These are phyloP conservation scores for Molorchus minor DNA, from an alignment of 2,888 invertebrate genomes.

Conservation along the genomic window DNA sequence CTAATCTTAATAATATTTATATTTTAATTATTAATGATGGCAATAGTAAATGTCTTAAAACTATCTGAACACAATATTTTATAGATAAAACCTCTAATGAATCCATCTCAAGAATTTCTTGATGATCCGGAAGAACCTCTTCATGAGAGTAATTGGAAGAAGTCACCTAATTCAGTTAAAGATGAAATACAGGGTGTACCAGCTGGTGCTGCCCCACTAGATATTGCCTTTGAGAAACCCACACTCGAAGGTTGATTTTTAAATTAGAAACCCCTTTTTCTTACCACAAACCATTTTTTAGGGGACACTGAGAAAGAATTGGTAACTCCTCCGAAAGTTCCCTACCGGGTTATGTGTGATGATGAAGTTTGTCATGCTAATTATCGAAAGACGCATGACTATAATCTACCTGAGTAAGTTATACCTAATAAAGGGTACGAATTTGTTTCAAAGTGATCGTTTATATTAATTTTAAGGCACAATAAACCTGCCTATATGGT, in stretches of 20 bases:
- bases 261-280: neutral
- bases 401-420: conserved; percentile 61
- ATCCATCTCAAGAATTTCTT: conserved; percentile 61
- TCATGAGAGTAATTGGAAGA: conserved; percentile 63
- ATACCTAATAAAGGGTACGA: conserved; percentile 58
- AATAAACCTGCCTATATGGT: conserved; percentile 60
- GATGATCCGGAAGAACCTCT: conserved; percentile 63
- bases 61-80: too few species aligned
- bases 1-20: neutral
- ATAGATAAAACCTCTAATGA: conserved; percentile 49
- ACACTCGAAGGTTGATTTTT: conserved; percentile 34
- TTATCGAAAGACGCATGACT: conserved; percentile 64
- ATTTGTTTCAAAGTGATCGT: too few species aligned
- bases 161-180: conserved; percentile 60
- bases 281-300: conserved; percentile 38
- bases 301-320: conserved; percentile 54
- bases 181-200: conserved; percentile 63
- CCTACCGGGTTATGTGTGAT: conserved; percentile 57
- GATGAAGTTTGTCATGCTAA: conserved; percentile 60
- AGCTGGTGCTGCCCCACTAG: conserved; percentile 57
- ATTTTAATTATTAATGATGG: neutral
- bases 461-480: conserved; percentile 54
- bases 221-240: conserved; percentile 60
- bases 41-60: too few species aligned
- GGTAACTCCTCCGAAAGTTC: conserved; percentile 60